phyloP scores from a whole-genome alignment of 2,797 vertebrate genomes.

The Acanthiza pusilla region DNA sequence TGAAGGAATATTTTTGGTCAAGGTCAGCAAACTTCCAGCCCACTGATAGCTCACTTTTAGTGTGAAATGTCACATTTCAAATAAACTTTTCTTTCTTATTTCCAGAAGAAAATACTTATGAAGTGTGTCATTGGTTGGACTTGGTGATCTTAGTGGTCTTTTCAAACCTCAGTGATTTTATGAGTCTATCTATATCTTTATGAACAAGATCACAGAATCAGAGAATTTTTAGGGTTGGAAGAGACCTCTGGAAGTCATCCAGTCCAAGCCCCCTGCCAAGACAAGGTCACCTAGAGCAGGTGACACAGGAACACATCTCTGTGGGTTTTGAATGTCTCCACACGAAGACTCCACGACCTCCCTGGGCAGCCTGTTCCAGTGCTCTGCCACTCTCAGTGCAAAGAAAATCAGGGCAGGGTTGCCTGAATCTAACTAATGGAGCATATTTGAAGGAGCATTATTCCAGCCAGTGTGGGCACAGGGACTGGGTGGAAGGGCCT shows the following conservation, averaged over 20 bases:
- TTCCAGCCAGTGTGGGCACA: accelerated
- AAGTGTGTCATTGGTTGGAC: neutral
- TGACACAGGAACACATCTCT: neutral
- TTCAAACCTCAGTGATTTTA: neutral
- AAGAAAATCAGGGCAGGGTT: neutral
- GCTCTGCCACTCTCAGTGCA: neutral
- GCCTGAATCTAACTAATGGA: neutral
- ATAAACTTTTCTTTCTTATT: neutral
- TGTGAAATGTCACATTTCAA: neutral
- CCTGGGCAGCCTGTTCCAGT: neutral
- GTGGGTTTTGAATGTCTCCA: neutral
- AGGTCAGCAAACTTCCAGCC: neutral
- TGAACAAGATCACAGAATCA: neutral
- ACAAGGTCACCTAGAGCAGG: neutral
- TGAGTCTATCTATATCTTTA: neutral
- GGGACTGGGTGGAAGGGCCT: accelerated
- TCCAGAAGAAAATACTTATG: neutral
- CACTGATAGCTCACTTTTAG: neutral
- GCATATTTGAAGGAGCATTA: neutral
- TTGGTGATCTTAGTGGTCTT: neutral
- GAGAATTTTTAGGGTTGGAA: neutral
- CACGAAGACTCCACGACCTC: neutral
- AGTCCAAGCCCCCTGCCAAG: neutral
- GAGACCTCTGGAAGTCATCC: neutral
- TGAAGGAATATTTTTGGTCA: neutral